Base-by-base conservation (phyloP, 2,888 invertebrate genomes). In the Brachyopa scutellaris region DNA sequence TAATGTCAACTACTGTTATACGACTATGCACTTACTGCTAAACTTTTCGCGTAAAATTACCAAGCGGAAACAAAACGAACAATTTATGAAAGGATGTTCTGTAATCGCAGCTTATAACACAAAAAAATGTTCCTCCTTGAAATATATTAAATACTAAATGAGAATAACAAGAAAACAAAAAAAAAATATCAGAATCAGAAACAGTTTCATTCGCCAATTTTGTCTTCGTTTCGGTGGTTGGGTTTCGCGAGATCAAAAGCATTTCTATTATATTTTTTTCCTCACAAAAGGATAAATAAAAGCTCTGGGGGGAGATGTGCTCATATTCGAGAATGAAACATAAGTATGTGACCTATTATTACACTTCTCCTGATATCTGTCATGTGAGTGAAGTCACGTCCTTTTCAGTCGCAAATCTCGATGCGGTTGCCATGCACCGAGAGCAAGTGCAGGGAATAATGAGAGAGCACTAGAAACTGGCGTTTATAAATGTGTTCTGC, bases 271-370 rank as follows among this genome's bases (percentile, higher is more conserved):
- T 15, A 15, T 38, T 38, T 13, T 38, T 38, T 38, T 8, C 38
- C 8, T 15, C 13, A 7, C 8, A 15, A 38, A 38, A 38, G 15
- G 42, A 42, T 5, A 15, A 42, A 42, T 21, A 42, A 42, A 42
- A 21, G 42, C n/a, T 21, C 42, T n/a, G 5, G 19, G n/a, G 42
- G 42, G 21, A 21, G 40, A 40, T n/a, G 5, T 15, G 21, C 42
- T 21, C 42, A 42, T 42, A 21, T 19, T n/a, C n/a, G n/a, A n/a
- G n/a, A n/a, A 42, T 15, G 17, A 38, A 38, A 38, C 15, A 15
- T 53, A 53, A 53, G 23, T 38, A 36, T 55, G 38, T 55, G 59
- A 70, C 49, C 59, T 38, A 59, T 59, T 69, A 26, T 36, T 47
- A n/a, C 42, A 36, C 11, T 17, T 45, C 55, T 26, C 45, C 23